phyloP scores from a whole-genome alignment of 2,113 vertebrate genomes.

The Lasiurus cinereus region DNA sequence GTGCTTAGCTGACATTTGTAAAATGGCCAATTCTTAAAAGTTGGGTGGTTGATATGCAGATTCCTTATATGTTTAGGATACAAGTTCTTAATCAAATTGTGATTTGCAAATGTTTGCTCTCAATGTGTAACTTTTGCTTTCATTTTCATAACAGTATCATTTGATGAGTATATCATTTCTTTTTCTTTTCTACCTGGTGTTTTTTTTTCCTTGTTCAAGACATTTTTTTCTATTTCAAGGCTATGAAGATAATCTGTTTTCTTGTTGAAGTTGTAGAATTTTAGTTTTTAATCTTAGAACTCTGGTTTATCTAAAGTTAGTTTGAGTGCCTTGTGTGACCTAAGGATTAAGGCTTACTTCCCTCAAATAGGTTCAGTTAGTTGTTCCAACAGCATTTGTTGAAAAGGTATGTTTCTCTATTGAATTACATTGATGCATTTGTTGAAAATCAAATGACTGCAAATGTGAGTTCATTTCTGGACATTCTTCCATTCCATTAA shows the following conservation, averaged over 20 bases:
- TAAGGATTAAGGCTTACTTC: background rate
- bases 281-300: constrained; percentile 18
- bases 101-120: constrained; percentile 45
- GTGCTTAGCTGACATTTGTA: background rate
- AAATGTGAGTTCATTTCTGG: background rate
- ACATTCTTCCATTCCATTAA: background rate
- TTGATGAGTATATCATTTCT: background rate
- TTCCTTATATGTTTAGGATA: background rate
- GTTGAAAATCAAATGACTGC: background rate
- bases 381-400: background rate
- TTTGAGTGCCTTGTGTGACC: background rate
- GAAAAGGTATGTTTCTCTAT: background rate
- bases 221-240: background rate
- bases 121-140: constrained; percentile 16
- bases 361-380: background rate
- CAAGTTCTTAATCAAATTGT: background rate
- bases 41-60: background rate
- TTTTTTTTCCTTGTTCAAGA: background rate
- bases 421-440: constrained; percentile 6
- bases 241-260: constrained; percentile 36
- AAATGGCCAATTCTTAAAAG: background rate
- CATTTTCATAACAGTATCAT: background rate
- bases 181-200: background rate
- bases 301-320: background rate
- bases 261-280: constrained; percentile 5